Base-by-base conservation (phyloP, 2,113 vertebrate genomes). In the Saguinus midas region DNA sequence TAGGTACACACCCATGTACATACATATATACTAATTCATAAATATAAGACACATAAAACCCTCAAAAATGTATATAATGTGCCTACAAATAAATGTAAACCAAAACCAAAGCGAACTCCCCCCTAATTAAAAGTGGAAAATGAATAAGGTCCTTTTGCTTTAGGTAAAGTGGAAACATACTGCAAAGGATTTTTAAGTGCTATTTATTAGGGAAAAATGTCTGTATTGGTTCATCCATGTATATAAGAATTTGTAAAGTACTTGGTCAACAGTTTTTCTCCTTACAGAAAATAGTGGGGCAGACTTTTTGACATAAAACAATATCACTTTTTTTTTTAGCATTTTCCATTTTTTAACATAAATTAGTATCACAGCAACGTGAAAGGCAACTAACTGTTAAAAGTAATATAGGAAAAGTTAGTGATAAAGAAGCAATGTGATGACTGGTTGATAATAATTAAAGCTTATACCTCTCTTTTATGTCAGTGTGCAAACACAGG, bases 341-440 rank as follows among this genome's bases (percentile, higher is more conserved):
- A 78, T 81, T 75, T 84, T 90, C 25, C 57, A 23, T 45, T 92
- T 90, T 40, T 73, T 12, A 52, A 1, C 16, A 86, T 75, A 90
- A 73, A 61, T 45, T 87, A 83, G 23, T 21, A 45, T 98, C 75
- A 97, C 97, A 98, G 81, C 72, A 96, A 21, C 32, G 45, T 84
- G 58, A 84, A 81, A 95, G 55, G 43, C 68, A 93, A 45, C 68
- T 14, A 93, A 45, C 68, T 14, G 92, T 97, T 73, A 96, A 96
- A 98, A 98, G 95, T 61, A 95, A 98, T 58, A 88, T 78, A 97
- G 90, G 96, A 52, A n/a, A 95, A 96, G 79, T 90, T 70, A 96
- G 94, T 25, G 96, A 95, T 72, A 92, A 96, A 97, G 35, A 90
- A 83, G 29, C 58, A 98, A 90, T 70, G 20, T 27, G 20, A 5